These are phyloP conservation scores for Seriola quinqueradiata DNA, from an alignment of 2,113 vertebrate species.

Conservation along the genomic window DNA sequence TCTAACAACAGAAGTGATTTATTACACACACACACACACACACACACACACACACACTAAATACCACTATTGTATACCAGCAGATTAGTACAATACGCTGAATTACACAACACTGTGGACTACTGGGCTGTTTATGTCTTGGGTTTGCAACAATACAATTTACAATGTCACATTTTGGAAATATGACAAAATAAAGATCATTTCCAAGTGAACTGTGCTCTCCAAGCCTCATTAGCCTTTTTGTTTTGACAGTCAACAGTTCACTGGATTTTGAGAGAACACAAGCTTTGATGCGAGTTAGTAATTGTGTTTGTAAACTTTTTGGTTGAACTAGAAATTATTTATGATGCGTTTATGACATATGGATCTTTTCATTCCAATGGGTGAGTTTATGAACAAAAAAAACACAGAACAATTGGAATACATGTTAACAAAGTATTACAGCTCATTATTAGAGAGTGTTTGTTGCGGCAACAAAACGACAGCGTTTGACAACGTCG, in stretches of 20 bases:
- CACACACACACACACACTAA: neutral
- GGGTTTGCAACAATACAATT: neutral
- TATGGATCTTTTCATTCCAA: neutral
- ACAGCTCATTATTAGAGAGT: constrained; percentile 6
- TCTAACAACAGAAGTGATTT: neutral
- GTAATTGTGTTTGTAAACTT: constrained; percentile 23
- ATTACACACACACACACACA: too few species aligned
- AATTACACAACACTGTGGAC: neutral
- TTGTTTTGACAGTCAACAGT: constrained; percentile 18
- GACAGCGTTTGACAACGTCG: neutral
- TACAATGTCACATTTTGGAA: neutral
- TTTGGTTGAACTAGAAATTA: neutral
- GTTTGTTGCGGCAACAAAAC: neutral
- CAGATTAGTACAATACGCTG: neutral
- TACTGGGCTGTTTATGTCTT: neutral
- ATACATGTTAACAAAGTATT: neutral
- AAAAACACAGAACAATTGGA: neutral
- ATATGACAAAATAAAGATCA: neutral
- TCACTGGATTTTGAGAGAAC: constrained; percentile 10
- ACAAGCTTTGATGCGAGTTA: constrained; percentile 1
- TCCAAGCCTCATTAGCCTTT: constrained; percentile 32
- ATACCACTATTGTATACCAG: neutral
- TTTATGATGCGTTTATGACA: neutral
- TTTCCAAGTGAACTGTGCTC: neutral
- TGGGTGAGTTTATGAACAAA: neutral